phyloP scores from a whole-genome alignment of 1,140 invertebrate genomes.

The Caerostris darwini region DNA sequence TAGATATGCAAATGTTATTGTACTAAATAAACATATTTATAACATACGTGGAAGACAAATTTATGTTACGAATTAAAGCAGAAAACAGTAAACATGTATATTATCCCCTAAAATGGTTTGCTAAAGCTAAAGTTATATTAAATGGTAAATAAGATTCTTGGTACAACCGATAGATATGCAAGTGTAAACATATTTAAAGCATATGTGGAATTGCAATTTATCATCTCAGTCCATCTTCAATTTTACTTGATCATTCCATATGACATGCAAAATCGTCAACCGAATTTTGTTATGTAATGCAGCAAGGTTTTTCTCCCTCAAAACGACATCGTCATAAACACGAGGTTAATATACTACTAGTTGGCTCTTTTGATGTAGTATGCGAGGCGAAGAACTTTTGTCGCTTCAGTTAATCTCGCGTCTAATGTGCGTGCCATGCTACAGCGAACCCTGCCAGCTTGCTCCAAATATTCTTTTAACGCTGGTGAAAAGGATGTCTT shows the following conservation, averaged over 20 bases:
- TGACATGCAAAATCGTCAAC: background rate
- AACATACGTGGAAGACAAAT: no score
- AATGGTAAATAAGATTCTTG: no score
- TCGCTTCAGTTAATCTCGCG: background rate
- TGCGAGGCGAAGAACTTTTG: constrained; percentile 2
- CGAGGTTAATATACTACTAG: background rate
- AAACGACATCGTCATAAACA: background rate
- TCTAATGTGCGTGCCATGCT: constrained; percentile 6
- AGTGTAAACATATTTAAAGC: no score
- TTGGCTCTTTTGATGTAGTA: constrained; percentile 13
- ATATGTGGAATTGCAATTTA: no score
- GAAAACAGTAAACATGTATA: no score
- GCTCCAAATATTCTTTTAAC: constrained; percentile 44
- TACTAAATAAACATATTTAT: no score
- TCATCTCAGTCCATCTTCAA: background rate
- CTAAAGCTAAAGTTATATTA: no score
- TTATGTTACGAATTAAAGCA: no score
- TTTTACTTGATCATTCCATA: background rate
- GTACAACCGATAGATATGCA: no score
- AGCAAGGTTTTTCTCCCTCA: background rate
- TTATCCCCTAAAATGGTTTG: no score
- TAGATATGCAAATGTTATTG: no score
- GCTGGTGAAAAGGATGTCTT: constrained; percentile 5
- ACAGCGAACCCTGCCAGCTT: background rate
- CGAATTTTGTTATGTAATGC: background rate